Base-by-base conservation (phyloP, 2,113 vertebrate species). In the Misgurnus mizolepis region DNA sequence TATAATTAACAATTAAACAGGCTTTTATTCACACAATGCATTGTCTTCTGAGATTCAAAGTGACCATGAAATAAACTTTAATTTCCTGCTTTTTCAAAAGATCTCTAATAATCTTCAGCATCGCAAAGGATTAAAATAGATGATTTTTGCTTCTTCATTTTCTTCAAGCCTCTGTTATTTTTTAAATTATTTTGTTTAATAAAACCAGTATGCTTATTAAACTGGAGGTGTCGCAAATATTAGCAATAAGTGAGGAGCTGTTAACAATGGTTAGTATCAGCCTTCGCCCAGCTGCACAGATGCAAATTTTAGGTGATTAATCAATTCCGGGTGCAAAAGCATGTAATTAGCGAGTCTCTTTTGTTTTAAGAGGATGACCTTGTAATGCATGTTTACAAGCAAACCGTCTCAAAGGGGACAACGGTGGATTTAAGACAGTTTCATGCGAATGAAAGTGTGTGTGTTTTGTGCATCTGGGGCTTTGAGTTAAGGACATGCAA, bases 361-460 rank as follows among this genome's bases (percentile, higher is more conserved):
- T 83, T 83, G 82, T 83, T 81, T 79, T 76, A 18, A 47, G 55
- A 62, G 75, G 49, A 81, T 17, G 69, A 80, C 80, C 76, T 77
- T 84, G 61, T 65, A 77, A 72, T 76, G 71, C 75, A 61, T 55
- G 71, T 70, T 79, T 49, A 68, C 64, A 83, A 80, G 82, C 41
- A 78, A 85, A 79, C 67, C 41, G 58, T 64, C 72, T 62, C 72
- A 62, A 17, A 58, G 58, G 72, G 58, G 72, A 64, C 5, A 14
- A 22, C 9, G 15, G 47, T 77, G 17, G 61, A 76, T 27, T 55
- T 76, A 55, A 41, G 61, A 12, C 45, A 41, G 49, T 55, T 47
- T 77, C 50, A 53, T 53, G 6, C 55, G 65, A 17, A 39, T 41
- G 7, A 75, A 75, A 75, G 27, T 50, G 10, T 64, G 58, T 64